A percentile compares a stretch with the other conserved stretches of the same genome.
Conservation (phyloP, 2,888 invertebrate species). For the Nematopogon swammerdamellus region DNA sequence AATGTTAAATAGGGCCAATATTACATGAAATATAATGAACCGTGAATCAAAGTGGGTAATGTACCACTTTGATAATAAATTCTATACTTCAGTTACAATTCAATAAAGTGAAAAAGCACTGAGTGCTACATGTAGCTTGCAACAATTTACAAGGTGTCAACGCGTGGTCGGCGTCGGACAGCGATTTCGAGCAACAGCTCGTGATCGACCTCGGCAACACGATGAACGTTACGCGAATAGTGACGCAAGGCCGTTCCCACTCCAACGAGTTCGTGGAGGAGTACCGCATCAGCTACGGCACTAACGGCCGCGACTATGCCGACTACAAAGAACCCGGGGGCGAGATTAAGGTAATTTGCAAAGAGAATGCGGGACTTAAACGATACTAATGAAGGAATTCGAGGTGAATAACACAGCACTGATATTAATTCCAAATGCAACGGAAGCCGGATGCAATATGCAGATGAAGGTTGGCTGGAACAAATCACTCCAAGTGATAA, state of each 20-base stretch:
- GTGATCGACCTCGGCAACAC: conserved; percentile 85
- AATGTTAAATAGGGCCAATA: too few species aligned
- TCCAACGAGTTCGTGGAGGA: conserved; percentile 91
- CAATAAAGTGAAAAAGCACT: too few species aligned
- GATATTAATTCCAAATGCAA: not conserved
- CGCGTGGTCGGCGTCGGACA: conserved; percentile 89
- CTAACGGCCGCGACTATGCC: conserved; percentile 85
- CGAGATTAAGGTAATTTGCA: conserved; percentile 82
- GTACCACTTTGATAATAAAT: too few species aligned
- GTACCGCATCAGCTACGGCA: conserved; percentile 90
- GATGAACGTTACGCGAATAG: conserved; percentile 85
- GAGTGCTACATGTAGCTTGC: too few species aligned
- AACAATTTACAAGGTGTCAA: conserved; percentile 70
- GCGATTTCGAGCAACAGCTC: conserved; percentile 90
- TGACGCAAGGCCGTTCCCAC: conserved; percentile 87
- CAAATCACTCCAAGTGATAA: too few species aligned
- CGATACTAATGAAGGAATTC: not conserved
- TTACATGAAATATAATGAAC: too few species aligned
- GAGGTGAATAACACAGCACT: not conserved
- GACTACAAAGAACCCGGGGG: conserved; percentile 89
- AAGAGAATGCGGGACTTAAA: not conserved
- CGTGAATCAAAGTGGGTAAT: too few species aligned
- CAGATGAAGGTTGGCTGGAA: too few species aligned
- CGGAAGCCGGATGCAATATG: too few species aligned
- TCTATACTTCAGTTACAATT: too few species aligned